Evolutionary conservation across 2,113 vertebrate genomes (phyloP).

Genomic region (Polypterus bichir): DNA sequence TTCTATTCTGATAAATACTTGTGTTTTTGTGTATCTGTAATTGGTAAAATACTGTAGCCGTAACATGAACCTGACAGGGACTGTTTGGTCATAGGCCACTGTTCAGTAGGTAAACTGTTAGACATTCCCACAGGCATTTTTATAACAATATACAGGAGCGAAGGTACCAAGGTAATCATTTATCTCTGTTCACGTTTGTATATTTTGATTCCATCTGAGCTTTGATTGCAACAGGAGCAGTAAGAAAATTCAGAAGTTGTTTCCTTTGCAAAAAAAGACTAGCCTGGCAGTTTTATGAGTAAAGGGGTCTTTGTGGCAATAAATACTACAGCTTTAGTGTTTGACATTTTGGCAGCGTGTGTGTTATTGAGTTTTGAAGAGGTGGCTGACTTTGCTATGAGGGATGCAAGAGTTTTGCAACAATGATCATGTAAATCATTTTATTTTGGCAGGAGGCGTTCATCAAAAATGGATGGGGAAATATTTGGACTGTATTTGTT

Average conservation of each 20-base stretch:
- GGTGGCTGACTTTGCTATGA: slow-evolving; percentile 17
- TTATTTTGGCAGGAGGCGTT: slow-evolving; percentile 7
- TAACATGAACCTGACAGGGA: no score
- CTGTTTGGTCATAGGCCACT: no score
- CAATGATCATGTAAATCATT: slow-evolving; percentile 14
- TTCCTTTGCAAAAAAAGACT: slow-evolving; percentile 8
- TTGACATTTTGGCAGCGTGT: slow-evolving; percentile 16
- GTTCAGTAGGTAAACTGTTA: no score
- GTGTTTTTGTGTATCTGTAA: no score
- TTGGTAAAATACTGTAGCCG: no score
- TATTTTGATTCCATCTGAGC: background rate
- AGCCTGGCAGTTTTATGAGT: slow-evolving; percentile 14
- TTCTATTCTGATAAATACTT: no score
- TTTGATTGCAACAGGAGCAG: slow-evolving; percentile 4
- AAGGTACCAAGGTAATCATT: no score
- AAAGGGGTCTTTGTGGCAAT: slow-evolving; percentile 15
- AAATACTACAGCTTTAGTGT: slow-evolving; percentile 13
- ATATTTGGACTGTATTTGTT: slow-evolving; percentile 8
- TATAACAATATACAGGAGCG: no score
- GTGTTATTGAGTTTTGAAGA: slow-evolving; percentile 18
- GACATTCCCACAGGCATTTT: no score
- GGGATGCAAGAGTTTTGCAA: slow-evolving; percentile 10
- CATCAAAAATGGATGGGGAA: slow-evolving; percentile 12
- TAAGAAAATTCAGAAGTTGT: slow-evolving; percentile 1
- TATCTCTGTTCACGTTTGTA: no score